Evolutionary conservation across 2,113 vertebrate species (phyloP).

Genomic region (Hippolais icterina): DNA sequence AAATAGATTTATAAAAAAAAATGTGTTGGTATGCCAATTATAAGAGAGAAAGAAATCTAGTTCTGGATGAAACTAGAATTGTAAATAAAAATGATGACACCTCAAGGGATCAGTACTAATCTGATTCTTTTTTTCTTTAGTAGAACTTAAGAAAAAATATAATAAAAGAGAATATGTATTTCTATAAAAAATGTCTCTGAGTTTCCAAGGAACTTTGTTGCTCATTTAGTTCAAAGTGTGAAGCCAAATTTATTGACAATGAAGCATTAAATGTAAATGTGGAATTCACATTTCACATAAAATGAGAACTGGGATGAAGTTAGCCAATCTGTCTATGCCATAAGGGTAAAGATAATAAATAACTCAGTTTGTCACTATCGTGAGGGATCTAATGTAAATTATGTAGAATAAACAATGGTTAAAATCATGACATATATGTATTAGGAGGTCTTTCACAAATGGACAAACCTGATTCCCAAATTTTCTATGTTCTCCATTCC

Average conservation of each 20-base stretch:
- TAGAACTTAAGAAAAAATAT: neutral
- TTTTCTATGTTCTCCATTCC: neutral
- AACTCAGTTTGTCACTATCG: neutral
- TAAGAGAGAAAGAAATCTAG: neutral
- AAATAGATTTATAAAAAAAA: slow-evolving; percentile 44
- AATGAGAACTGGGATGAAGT: neutral
- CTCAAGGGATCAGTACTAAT: neutral
- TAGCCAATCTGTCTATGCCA: neutral
- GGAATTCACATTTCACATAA: neutral
- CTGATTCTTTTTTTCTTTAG: neutral
- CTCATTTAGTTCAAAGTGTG: neutral
- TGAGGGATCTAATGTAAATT: neutral
- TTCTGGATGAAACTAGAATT: neutral
- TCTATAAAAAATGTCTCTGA: neutral
- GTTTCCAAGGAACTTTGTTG: neutral
- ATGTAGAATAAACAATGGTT: neutral
- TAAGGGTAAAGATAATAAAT: neutral
- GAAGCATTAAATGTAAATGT: neutral
- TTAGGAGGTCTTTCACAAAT: neutral
- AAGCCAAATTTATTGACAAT: neutral
- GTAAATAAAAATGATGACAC: neutral
- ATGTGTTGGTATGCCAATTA: neutral
- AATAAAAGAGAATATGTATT: neutral
- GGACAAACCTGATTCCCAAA: neutral
- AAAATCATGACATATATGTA: neutral